Percentiles rank a stretch among this genome's conserved stretches.
These are phyloP conservation scores for Acinonyx jubatus DNA, from an alignment of 2,113 vertebrate genomes.

Conservation along the genomic window DNA sequence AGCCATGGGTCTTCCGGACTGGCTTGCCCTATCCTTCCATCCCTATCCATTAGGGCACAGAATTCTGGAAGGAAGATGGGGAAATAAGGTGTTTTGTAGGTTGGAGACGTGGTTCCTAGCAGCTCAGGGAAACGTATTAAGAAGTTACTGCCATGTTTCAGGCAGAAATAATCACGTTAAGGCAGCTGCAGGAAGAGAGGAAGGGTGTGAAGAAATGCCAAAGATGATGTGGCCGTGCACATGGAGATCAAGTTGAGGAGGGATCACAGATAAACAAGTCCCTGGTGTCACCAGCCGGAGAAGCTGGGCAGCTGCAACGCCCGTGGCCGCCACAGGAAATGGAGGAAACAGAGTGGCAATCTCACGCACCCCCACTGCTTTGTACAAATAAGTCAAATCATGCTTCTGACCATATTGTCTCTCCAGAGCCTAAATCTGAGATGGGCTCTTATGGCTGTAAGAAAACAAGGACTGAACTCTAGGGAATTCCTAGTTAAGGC, in stretches of 20 bases:
- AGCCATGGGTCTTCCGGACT: neutral
- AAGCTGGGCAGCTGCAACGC: neutral
- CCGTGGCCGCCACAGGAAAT: neutral
- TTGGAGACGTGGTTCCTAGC: neutral
- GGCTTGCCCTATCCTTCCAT: neutral
- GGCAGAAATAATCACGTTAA: neutral
- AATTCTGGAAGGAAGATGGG: neutral
- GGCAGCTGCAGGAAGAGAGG: neutral
- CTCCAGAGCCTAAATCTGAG: neutral
- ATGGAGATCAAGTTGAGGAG: neutral
- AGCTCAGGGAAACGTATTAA: neutral
- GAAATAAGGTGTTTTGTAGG: neutral
- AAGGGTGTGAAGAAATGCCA: neutral
- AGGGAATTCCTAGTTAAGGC: neutral
- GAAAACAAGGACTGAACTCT: neutral
- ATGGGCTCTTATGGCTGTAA: neutral
- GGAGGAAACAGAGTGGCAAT: neutral
- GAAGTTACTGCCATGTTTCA: neutral
- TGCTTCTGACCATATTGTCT: neutral
- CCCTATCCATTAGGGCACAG: neutral
- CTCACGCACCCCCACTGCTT: neutral
- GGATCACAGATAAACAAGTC: neutral
- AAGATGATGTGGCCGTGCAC: rapidly evolving
- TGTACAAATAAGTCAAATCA: neutral
- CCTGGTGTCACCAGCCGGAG: neutral